These are phyloP conservation scores for Scaptomyza hsui DNA, from an alignment of 1,140 invertebrate genomes.

Conservation along the genomic window DNA sequence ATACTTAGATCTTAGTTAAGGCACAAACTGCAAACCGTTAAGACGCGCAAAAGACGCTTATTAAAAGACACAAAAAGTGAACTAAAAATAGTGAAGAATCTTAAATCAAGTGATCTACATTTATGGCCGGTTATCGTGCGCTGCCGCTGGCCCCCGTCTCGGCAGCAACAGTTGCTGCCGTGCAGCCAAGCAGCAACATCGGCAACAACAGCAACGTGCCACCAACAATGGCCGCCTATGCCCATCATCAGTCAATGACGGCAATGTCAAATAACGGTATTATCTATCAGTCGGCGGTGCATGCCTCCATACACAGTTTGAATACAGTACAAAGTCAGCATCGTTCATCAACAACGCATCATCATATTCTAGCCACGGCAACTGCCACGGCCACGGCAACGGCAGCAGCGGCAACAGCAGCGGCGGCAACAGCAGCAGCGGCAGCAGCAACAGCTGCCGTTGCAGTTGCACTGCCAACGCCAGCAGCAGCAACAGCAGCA, in stretches of 20 bases:
- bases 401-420: conserved; percentile 53
- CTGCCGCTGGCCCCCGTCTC: conserved; percentile 72
- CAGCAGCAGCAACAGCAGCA: conserved; percentile 44
- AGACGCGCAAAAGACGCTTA: conserved; percentile 46
- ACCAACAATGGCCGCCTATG: conserved; percentile 69
- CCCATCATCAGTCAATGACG: conserved; percentile 80
- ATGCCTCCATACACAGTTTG: conserved; percentile 82
- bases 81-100: conserved; percentile 15
- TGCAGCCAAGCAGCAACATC: conserved; percentile 37
- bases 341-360: conserved; percentile 74
- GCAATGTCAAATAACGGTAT: conserved; percentile 83
- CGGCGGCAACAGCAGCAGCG: conserved; percentile 54
- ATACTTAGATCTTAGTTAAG: conserved; percentile 52
- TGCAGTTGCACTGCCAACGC: conserved; percentile 36
- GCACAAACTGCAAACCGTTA: conserved; percentile 49
- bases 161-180: conserved; percentile 58
- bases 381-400: conserved; percentile 70
- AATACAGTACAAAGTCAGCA: conserved; percentile 82
- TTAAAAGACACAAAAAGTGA: conserved; percentile 4
- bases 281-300: conserved; percentile 83
- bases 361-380: conserved; percentile 77
- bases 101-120: conserved; percentile 17
- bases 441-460: conserved; percentile 32
- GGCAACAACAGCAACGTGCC: conserved; percentile 4
- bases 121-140: conserved; percentile 80